Conservation (phyloP, 2,113 vertebrate genomes). For the Hippocampus guttulatus region DNA sequence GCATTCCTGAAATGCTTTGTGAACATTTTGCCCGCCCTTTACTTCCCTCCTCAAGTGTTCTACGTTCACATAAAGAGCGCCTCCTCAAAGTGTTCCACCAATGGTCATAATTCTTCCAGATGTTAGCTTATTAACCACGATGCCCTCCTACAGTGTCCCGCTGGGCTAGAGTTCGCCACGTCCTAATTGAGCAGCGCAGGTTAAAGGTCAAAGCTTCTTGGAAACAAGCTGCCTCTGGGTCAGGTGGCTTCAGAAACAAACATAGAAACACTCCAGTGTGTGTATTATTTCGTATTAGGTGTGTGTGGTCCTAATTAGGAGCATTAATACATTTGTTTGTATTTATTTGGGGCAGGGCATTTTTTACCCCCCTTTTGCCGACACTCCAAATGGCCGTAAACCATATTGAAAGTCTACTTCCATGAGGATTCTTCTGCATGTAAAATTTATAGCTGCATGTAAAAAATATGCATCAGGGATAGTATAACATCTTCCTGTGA, state of each 20-base stretch:
- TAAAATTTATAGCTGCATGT: too few relatives aligned
- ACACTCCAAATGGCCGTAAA: neutral
- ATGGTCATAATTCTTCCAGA: conserved; percentile 70
- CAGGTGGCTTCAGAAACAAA: conserved; percentile 46
- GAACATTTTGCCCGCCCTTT: conserved; percentile 52
- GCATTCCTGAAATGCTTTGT: conserved; percentile 65
- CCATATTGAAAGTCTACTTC: neutral
- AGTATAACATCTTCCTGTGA: too few relatives aligned
- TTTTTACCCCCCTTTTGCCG: neutral
- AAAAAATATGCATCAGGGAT: too few relatives aligned
- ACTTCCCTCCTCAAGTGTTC: conserved; percentile 52
- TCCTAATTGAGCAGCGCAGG: conserved; percentile 60
- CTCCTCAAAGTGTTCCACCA: conserved; percentile 50
- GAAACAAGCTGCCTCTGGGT: conserved; percentile 61
- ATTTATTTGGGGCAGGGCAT: neutral
- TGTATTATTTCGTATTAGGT: conserved; percentile 8
- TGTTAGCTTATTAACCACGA: conserved; percentile 69
- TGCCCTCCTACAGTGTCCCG: conserved; percentile 37
- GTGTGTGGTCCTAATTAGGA: neutral
- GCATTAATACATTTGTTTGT: too few relatives aligned
- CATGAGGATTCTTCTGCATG: too few relatives aligned
- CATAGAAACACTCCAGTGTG: conserved; percentile 38
- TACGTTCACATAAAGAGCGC: conserved; percentile 55
- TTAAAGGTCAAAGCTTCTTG: conserved; percentile 58
- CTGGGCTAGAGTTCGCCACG: conserved; percentile 51